These are phyloP conservation scores for Zosterops borbonicus DNA, from an alignment of 2,113 vertebrate genomes.

Conservation along the genomic window DNA sequence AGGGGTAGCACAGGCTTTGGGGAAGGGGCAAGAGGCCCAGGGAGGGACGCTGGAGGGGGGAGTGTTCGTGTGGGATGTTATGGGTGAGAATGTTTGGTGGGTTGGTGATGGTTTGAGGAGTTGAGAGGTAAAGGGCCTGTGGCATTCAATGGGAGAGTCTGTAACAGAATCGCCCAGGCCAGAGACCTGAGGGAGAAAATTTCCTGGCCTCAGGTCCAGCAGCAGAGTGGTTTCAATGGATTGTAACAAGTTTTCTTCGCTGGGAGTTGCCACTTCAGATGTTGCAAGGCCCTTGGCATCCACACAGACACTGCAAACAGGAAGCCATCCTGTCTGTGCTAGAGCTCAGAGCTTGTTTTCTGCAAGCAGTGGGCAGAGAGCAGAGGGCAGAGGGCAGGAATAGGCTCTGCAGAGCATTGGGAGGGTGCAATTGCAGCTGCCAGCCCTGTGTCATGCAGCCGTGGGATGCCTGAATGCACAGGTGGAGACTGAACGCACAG, in stretches of 20 bases:
- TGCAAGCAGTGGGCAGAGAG: not conserved
- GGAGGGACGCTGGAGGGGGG: not conserved
- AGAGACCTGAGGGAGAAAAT: not conserved
- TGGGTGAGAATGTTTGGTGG: not conserved
- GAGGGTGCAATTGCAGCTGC: not conserved
- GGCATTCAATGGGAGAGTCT: not conserved
- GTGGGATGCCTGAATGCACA: not conserved
- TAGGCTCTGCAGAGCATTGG: not conserved
- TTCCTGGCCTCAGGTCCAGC: not conserved
- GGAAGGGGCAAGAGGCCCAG: not conserved
- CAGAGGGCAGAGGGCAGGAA: not conserved
- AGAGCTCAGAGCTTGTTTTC: not conserved
- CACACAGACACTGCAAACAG: accelerated
- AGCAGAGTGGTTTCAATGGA: not conserved
- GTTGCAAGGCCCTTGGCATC: not conserved
- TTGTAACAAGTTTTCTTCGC: not conserved
- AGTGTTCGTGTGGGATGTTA: accelerated
- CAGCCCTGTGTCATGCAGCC: not conserved
- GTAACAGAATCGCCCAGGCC: not conserved
- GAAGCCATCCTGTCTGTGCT: not conserved
- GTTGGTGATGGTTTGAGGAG: not conserved
- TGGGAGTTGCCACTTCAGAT: not conserved
- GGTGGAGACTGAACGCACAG: not conserved
- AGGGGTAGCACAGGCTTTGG: not conserved
- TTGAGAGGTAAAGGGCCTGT: not conserved